These are phyloP conservation scores for Plumapathes pennacea DNA, from an alignment of 92 coral and sea anemone species.

Conservation along the genomic window DNA sequence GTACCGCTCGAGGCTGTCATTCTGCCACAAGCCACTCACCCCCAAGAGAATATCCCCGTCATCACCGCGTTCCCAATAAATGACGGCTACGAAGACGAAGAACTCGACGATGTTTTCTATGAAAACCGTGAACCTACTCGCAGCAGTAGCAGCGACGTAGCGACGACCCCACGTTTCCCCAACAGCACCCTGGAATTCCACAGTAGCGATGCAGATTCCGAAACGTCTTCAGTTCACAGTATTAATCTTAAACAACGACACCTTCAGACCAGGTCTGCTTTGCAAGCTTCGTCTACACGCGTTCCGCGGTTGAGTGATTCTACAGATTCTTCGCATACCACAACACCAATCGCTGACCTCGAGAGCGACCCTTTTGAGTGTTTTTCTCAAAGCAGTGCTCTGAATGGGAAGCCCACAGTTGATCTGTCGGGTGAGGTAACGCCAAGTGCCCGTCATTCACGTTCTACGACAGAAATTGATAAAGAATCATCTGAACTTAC, in stretches of 20 bases:
- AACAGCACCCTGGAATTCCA: too few relatives aligned
- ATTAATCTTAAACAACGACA: slow-evolving; percentile 54
- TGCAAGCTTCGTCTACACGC: slow-evolving; percentile 36
- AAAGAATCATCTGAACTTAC: slow-evolving; percentile 7
- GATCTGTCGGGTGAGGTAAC: slow-evolving; percentile 21
- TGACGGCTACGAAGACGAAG: slow-evolving; percentile 66
- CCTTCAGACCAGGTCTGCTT: slow-evolving; percentile 62
- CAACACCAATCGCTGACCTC: slow-evolving; percentile 60
- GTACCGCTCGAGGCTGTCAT: slow-evolving; percentile 18
- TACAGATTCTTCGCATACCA: slow-evolving; percentile 70
- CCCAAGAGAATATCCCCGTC: slow-evolving; percentile 18
- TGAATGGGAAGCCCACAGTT: not conserved
- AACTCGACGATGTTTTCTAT: slow-evolving; percentile 72
- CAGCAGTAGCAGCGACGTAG: not conserved
- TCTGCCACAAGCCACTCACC: slow-evolving; percentile 8
- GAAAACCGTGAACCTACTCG: slow-evolving; percentile 13
- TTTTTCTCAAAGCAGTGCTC: slow-evolving; percentile 1
- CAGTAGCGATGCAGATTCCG: slow-evolving; percentile 98
- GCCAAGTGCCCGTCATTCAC: not conserved
- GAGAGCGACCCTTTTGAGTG: slow-evolving; percentile 12
- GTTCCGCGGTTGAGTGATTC: slow-evolving; percentile 42
- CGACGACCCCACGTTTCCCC: too few relatives aligned
- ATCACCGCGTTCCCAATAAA: slow-evolving; percentile 49
- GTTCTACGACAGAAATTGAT: not conserved
- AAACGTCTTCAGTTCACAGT: slow-evolving; percentile 81